phyloP scores from a whole-genome alignment of 2,113 vertebrate genomes.

The Pelvicachromis taeniatus region DNA sequence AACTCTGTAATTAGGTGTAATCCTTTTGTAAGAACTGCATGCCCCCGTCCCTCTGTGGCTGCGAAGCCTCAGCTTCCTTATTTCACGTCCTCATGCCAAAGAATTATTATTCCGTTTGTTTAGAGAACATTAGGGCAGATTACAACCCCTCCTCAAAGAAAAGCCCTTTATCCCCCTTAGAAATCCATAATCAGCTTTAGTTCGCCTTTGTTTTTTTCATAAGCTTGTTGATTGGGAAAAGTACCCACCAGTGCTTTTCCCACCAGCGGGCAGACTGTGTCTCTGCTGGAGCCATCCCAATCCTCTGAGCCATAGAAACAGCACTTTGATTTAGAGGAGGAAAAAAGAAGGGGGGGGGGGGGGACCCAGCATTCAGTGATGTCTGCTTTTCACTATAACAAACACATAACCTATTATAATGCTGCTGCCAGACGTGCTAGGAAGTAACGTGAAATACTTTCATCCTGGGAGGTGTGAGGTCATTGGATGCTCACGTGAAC shows the following conservation, averaged over 20 bases:
- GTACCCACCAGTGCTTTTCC: conserved; percentile 30
- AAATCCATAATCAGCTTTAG: conserved; percentile 60
- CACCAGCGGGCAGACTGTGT: conserved; percentile 15
- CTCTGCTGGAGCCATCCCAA: not conserved
- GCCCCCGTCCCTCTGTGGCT: not conserved
- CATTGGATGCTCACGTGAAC: not conserved
- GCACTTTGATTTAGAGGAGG: not conserved
- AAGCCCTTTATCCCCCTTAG: conserved; percentile 28
- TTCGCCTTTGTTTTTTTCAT: conserved; percentile 38
- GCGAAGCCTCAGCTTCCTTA: not conserved
- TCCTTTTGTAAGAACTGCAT: not conserved
- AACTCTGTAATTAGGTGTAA: conserved; percentile 22
- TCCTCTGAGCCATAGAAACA: conserved; percentile 10
- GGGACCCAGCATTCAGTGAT: not conserved
- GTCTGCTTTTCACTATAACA: not conserved
- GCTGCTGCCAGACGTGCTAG: not conserved
- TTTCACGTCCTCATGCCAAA: conserved; percentile 4
- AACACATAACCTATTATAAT: not conserved
- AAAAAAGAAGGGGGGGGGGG: not conserved
- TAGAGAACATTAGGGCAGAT: conserved; percentile 41
- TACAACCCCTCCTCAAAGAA: conserved; percentile 23
- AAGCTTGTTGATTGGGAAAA: conserved; percentile 48
- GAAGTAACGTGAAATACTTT: not conserved
- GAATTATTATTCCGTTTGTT: conserved; percentile 42
- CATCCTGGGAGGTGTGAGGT: not conserved